Base-by-base conservation (phyloP, 2,888 invertebrate genomes). In the Cheiracanthium punctorium region DNA sequence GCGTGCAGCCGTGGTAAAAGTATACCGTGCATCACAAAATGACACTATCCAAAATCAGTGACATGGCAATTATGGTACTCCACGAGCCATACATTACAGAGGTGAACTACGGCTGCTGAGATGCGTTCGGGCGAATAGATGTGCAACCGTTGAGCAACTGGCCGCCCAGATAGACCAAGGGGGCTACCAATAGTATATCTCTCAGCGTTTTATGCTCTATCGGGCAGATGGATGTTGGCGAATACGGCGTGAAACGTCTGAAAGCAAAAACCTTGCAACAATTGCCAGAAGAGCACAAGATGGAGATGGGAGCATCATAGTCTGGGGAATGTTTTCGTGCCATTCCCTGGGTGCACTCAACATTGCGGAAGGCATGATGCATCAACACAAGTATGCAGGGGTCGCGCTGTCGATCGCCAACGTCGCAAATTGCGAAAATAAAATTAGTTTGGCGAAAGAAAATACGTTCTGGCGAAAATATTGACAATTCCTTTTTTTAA, bases 131-230 rank as follows among this genome's bases (percentile, higher is more conserved):
- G 37, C 37, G 37, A 37, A 69, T 32, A 52, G 52, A 8, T 12
- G 69, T 30, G 52, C 79, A 28, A 69, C 48, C 28, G 69, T 79
- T 32, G 79, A 69, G 30, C 32, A 79, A 69, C 17, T 48, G 43
- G 32, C 37, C 32, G 1, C 0, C 48, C 17, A 69, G 17, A 48
- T 69, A n/a, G 43, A 67, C 52, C 30, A 20, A 33, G n/a, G 17
- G 7, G 33, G 17, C 48, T 70, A 79, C 69, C 58, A 52, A 64
- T 20, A 79, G 33, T 69, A n/a, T 69, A 14, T 52, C 79, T 69
- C 5, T 0, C 24, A 67, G 10, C 37, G 37, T 37, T 37, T 37
- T 37, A 37, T 37, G 37, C 37, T 37, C 4, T 10, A 37, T 37
- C 10, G 37, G 10, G 37, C 37, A 48, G 43, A 48, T 48, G 43